A percentile compares a stretch with the other conserved stretches of the same genome.
These are phyloP conservation scores for Agonum fuliginosum DNA, from an alignment of 2,888 invertebrate genomes.

Conservation along the genomic window DNA sequence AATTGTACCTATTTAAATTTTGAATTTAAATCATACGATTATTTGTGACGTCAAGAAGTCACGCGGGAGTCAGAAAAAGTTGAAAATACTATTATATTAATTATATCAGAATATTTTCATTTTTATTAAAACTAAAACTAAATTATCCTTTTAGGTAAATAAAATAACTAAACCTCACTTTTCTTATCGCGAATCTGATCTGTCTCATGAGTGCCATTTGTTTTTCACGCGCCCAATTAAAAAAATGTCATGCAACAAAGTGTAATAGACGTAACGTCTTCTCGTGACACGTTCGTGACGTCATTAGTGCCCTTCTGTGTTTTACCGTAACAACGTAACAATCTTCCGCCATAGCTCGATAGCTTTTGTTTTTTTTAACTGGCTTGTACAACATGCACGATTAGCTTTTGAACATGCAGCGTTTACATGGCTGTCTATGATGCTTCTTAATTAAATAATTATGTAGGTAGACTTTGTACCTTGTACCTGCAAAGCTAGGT, in stretches of 20 bases:
- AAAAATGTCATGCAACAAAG: background rate
- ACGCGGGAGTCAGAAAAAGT: no score
- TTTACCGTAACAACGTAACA: conserved; percentile 43
- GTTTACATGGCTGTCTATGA: conserved; percentile 28
- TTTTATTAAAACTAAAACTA: no score
- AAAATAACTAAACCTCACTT: no score
- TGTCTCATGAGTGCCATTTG: background rate
- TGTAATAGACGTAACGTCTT: conserved; percentile 1
- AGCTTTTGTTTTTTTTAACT: conserved; percentile 15
- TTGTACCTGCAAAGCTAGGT: background rate
- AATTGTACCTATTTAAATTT: no score
- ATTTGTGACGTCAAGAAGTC: no score
- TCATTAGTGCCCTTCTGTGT: conserved; percentile 40
- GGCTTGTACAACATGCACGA: conserved; percentile 29
- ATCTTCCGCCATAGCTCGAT: conserved; percentile 18
- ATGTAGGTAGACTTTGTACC: background rate
- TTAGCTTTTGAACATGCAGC: conserved; percentile 31
- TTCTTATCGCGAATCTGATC: no score
- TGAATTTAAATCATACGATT: no score
- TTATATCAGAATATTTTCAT: no score
- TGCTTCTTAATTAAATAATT: conserved; percentile 44
- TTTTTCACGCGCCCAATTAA: background rate
- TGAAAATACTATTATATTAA: no score
- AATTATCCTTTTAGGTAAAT: no score
- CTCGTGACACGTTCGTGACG: conserved; percentile 25